Percentiles rank a stretch among this genome's conserved stretches.
phyloP scores from a whole-genome alignment of 2,113 vertebrate species.

The Microcebus jonahi region DNA sequence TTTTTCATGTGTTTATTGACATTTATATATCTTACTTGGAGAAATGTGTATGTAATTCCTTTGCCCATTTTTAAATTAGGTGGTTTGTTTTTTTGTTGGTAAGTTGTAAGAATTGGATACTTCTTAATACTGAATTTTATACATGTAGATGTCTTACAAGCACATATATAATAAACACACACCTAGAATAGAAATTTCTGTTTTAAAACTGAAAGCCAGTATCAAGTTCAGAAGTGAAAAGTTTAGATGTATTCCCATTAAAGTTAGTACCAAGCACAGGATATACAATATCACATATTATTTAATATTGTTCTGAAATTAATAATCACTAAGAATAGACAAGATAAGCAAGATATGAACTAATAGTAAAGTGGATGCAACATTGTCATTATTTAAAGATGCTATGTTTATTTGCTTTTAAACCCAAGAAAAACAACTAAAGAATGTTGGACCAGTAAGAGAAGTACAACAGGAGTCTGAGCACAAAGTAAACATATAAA shows the following conservation, averaged over 20 bases:
- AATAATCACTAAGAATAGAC: background rate
- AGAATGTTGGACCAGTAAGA: background rate
- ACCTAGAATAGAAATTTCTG: background rate
- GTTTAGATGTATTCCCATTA: background rate
- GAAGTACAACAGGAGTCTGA: background rate
- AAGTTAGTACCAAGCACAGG: background rate
- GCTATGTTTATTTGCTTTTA: background rate
- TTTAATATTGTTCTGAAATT: background rate
- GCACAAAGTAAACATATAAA: background rate
- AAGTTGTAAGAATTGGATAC: background rate
- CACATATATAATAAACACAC: background rate
- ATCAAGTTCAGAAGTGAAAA: background rate
- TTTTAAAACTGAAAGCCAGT: background rate
- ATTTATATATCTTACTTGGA: background rate
- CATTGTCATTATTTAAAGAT: background rate
- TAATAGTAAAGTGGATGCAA: background rate
- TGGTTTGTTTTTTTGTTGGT: constrained; percentile 4
- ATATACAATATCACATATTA: background rate
- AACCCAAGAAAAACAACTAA: background rate
- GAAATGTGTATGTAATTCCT: background rate
- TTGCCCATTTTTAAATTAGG: background rate
- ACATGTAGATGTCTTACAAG: background rate
- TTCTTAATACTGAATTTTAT: background rate
- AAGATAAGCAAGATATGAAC: background rate
- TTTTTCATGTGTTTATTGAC: background rate